phyloP scores from a whole-genome alignment of 2,797 vertebrate species.

The Coranthus polyacanthus region DNA sequence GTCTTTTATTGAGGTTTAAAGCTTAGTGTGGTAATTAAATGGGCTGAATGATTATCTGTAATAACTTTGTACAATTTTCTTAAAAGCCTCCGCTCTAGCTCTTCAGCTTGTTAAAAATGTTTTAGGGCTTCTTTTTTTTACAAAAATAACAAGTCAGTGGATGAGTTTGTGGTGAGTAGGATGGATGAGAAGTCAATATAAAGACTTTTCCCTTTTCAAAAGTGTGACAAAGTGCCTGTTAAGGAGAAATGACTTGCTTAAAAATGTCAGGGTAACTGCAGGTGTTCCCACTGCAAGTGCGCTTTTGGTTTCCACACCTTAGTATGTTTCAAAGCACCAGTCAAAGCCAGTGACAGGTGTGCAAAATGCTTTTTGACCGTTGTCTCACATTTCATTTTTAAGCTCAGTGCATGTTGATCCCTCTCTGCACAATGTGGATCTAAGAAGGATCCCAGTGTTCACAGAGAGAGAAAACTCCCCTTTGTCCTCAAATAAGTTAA shows the following conservation, averaged over 20 bases:
- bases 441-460: conserved; percentile 26
- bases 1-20: conserved; percentile 23
- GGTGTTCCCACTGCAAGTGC: conserved; percentile 14
- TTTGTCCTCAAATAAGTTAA: background rate
- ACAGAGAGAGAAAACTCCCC: background rate
- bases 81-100: conserved; percentile 23
- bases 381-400: conserved; percentile 25
- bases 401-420: conserved; percentile 47
- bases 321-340: conserved; percentile 23
- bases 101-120: conserved; percentile 9
- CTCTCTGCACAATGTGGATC: conserved; percentile 13
- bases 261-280: conserved; percentile 32
- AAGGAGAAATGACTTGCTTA: conserved; percentile 19
- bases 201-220: background rate
- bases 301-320: conserved; percentile 23
- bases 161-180: conserved; percentile 1
- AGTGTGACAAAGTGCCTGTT: conserved; percentile 19
- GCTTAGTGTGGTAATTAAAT: conserved; percentile 30
- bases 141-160: background rate
- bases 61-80: conserved; percentile 31
- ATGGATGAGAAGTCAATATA: background rate
- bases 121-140: background rate
- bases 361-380: conserved; percentile 25
- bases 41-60: conserved; percentile 26
- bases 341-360: conserved; percentile 44